phyloP scores from a whole-genome alignment of 1,140 invertebrate species.

The Formica exsecta region DNA sequence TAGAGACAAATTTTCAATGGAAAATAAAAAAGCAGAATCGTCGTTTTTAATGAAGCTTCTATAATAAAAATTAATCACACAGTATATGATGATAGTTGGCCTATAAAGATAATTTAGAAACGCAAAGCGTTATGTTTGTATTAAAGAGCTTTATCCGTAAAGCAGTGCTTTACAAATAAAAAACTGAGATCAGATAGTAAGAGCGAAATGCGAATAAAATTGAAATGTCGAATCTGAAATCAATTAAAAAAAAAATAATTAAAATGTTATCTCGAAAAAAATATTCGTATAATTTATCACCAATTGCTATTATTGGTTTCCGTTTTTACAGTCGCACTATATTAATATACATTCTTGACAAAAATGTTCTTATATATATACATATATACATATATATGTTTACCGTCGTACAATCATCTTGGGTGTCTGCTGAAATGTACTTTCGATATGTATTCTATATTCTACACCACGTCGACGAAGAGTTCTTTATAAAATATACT shows the following conservation, averaged over 20 bases:
- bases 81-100: background rate
- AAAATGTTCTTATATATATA: constrained; percentile 62
- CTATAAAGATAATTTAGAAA: constrained; percentile 4
- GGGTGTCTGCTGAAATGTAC: constrained; percentile 62
- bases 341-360: constrained; percentile 56
- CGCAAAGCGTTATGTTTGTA: background rate
- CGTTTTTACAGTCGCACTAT: constrained; percentile 1
- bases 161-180: background rate
- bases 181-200: background rate
- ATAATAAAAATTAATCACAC: background rate
- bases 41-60: background rate
- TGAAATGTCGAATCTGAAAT: background rate
- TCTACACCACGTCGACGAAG: constrained; percentile 10
- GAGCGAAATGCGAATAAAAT: constrained; percentile 16
- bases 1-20: background rate
- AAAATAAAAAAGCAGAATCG: background rate
- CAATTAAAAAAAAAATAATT: background rate
- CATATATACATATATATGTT: constrained; percentile 45
- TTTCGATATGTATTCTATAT: constrained; percentile 56
- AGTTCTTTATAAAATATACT: constrained; percentile 48
- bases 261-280: background rate
- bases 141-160: background rate
- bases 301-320: background rate
- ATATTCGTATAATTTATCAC: background rate
- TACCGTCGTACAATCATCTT: constrained; percentile 70